phyloP scores from a whole-genome alignment of 1,140 invertebrate genomes.

The Leptonema lineaticorne region DNA sequence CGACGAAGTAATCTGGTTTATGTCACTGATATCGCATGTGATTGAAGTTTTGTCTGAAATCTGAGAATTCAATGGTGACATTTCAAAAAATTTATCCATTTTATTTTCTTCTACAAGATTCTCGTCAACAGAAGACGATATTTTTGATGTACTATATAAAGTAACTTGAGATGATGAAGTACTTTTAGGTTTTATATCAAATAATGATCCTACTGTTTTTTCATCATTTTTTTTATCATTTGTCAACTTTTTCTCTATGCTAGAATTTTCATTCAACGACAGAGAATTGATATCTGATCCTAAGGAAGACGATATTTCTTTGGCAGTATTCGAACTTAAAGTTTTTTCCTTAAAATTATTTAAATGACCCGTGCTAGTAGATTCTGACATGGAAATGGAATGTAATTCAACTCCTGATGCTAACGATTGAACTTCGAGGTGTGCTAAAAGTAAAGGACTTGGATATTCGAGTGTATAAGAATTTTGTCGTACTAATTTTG shows the following conservation, averaged over 20 bases:
- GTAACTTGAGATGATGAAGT: background rate
- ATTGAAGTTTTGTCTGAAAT: background rate
- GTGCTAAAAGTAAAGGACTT: constrained; percentile 62
- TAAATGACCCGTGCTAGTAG: constrained; percentile 36
- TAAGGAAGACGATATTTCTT: constrained; percentile 49
- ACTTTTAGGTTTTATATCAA: background rate
- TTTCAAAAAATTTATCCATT: background rate
- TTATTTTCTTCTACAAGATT: background rate
- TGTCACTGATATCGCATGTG: background rate
- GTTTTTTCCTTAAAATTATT: constrained; percentile 51
- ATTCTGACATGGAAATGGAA: constrained; percentile 55
- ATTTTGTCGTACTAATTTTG: constrained; percentile 59
- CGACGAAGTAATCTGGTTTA: background rate
- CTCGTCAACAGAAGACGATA: background rate
- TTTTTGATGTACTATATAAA: no score
- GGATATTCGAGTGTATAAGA: constrained; percentile 64
- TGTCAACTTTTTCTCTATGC: background rate
- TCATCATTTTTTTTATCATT: background rate
- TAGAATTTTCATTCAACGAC: constrained; percentile 33
- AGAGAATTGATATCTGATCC: constrained; percentile 42
- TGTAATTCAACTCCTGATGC: constrained; percentile 53
- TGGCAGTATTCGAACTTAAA: constrained; percentile 52
- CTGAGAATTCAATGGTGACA: background rate
- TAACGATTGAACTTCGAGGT: constrained; percentile 56
- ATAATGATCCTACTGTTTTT: background rate